Base-by-base conservation (phyloP, 1,140 invertebrate genomes). In the Caerostris extrusa region DNA sequence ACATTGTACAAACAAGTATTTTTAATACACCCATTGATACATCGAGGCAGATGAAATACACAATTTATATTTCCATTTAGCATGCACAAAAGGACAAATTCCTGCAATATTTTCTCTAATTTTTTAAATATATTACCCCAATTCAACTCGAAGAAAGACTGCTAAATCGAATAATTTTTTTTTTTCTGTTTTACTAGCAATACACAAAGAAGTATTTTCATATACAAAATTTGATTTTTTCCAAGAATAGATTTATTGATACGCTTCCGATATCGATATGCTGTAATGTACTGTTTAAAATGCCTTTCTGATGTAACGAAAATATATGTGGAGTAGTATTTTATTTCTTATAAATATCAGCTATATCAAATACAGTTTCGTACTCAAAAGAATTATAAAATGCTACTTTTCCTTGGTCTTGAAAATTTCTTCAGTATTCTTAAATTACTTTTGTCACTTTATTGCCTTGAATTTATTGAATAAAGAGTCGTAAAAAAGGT, bases 1-100 rank as follows among this genome's bases (percentile, higher is more conserved):
- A 92, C 81, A 92, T 85, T n/a, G 60, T 92, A 92, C 90, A 92
- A 85, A 92, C 90, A 92, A 85, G 67, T 17, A 55, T 34, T 61
- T 81, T 60, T 57, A 60, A 71, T 81, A 56, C 14, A 58, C 81
- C 90, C 69, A 67, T 85, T 85, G 85, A 92, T 92, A 92, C 90
- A 92, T 92, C 56, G 34, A 92, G 81, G 90, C 90, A 92, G 81
- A 92, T 92, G 64, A 92, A 57, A 67, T 10, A 92, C 82, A 92
- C n/a, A 64, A 85, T 85, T 53, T 60, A 83, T 58, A 55, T 77
- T 67, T 83, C 7, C 90, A 92, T 92, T 92, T 92, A 92, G 77
- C 86, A 88, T 88, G 86, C 86, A 88, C 60, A 64, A 34, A 88
- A 88, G 17, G 86, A 64, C 64, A 53, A 57, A 64, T 58, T 58